phyloP scores from a whole-genome alignment of 1,140 invertebrate genomes.

The Kradibia gibbosae region DNA sequence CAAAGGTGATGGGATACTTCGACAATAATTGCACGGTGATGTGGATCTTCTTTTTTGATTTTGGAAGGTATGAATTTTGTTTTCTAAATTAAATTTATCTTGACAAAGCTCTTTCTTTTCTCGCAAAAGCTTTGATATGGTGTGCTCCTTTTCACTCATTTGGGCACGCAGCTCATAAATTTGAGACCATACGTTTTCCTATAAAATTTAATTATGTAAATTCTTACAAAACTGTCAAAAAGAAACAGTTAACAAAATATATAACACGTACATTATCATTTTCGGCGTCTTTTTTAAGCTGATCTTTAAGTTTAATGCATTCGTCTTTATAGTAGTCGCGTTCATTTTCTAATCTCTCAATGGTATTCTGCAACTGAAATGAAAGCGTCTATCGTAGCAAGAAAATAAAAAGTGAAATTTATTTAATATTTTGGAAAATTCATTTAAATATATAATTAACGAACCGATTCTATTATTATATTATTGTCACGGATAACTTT shows the following conservation, averaged over 20 bases:
- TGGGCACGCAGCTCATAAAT: slow-evolving; percentile 64
- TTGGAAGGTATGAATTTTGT: slow-evolving; percentile 61
- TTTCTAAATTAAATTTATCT: slow-evolving; percentile 70
- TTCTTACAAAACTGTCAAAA: slow-evolving; percentile 53
- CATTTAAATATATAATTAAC: not conserved
- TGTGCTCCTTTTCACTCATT: slow-evolving; percentile 67
- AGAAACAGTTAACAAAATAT: not conserved
- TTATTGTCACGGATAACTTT: slow-evolving; percentile 36
- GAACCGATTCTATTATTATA: slow-evolving; percentile 46
- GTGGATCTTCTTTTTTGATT: slow-evolving; percentile 54
- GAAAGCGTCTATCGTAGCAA: not conserved
- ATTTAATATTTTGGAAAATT: slow-evolving; percentile 5
- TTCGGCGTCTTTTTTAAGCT: slow-evolving; percentile 61
- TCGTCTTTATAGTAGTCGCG: slow-evolving; percentile 73
- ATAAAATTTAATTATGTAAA: slow-evolving; percentile 17
- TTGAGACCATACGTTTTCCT: slow-evolving; percentile 56
- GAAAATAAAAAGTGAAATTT: slow-evolving; percentile 25
- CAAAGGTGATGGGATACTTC: not conserved
- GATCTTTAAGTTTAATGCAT: slow-evolving; percentile 68
- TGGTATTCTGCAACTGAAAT: slow-evolving; percentile 60
- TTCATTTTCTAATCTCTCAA: slow-evolving; percentile 68
- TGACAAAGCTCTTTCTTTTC: slow-evolving; percentile 67
- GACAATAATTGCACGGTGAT: slow-evolving; percentile 57
- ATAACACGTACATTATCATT: slow-evolving; percentile 64
- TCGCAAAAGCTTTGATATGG: slow-evolving; percentile 66